Evolutionary conservation across 1,140 invertebrate species (phyloP).

Genomic region (Solen grandis): DNA sequence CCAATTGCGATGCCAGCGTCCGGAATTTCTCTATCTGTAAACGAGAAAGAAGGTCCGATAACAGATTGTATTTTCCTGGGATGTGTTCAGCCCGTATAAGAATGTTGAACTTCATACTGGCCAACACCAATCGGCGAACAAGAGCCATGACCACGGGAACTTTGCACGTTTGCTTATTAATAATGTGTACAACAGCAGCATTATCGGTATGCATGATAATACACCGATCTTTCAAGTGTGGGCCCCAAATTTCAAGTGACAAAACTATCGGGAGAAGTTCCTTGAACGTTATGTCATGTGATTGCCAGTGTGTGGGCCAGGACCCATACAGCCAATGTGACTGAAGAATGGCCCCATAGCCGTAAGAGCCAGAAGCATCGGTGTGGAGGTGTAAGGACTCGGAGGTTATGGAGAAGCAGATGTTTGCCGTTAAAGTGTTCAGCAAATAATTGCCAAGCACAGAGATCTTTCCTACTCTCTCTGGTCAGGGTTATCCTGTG

Average conservation of each 20-base stretch:
- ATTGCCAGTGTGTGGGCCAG: slow-evolving; percentile 1
- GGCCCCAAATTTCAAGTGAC: slow-evolving; percentile 47
- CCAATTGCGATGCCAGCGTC: not conserved
- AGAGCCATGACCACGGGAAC: slow-evolving; percentile 29
- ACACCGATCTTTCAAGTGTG: slow-evolving; percentile 16
- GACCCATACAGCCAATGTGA: slow-evolving; percentile 35
- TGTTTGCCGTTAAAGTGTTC: too few relatives aligned
- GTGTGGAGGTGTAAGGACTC: too few relatives aligned
- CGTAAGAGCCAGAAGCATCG: slow-evolving; percentile 47
- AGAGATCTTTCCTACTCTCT: too few relatives aligned
- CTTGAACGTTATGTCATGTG: slow-evolving; percentile 5
- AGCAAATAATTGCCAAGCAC: too few relatives aligned
- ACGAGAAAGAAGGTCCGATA: slow-evolving; percentile 54
- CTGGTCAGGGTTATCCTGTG: too few relatives aligned
- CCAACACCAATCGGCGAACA: too few relatives aligned
- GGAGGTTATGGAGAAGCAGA: too few relatives aligned
- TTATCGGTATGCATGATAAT: too few relatives aligned
- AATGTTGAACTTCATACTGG: slow-evolving; percentile 47
- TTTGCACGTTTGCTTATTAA: slow-evolving; percentile 38
- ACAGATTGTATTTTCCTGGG: slow-evolving; percentile 23
- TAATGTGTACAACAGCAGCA: too few relatives aligned
- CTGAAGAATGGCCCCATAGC: slow-evolving; percentile 45
- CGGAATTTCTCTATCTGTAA: slow-evolving; percentile 32
- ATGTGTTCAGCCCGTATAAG: slow-evolving; percentile 40
- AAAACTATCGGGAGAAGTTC: slow-evolving; percentile 45